Percentiles rank a stretch among this genome's conserved stretches.
These are phyloP conservation scores for Mixornis gularis DNA, from an alignment of 2,113 vertebrate genomes.

Conservation along the genomic window DNA sequence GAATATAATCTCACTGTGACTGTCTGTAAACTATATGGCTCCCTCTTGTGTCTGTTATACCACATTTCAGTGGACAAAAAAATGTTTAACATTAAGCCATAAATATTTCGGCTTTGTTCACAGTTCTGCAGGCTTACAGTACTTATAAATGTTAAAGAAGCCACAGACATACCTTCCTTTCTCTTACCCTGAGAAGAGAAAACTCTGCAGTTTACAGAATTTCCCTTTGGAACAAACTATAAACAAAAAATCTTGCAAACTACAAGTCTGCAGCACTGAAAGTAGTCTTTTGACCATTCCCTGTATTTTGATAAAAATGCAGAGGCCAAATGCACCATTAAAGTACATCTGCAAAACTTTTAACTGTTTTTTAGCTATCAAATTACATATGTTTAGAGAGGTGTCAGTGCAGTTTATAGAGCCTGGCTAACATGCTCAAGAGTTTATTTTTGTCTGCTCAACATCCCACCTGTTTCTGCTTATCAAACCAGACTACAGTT, in stretches of 20 bases:
- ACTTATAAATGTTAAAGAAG: constrained; percentile 1
- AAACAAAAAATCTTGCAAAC: neutral
- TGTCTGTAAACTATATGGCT: constrained; percentile 54
- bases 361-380: constrained; percentile 35
- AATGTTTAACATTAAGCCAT: neutral
- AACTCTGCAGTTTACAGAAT: neutral
- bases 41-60: constrained; percentile 62
- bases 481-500: constrained; percentile 46
- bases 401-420: constrained; percentile 41
- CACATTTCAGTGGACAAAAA: constrained; percentile 42
- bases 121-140: neutral
- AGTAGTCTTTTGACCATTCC: neutral
- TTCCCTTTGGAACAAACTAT: neutral
- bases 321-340: neutral
- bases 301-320: neutral
- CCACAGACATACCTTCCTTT: neutral
- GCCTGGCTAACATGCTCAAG: constrained; percentile 3
- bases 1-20: neutral
- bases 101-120: neutral
- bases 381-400: constrained; percentile 40
- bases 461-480: constrained; percentile 63
- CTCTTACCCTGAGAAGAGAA: neutral
- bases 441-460: constrained; percentile 62
- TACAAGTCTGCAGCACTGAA: neutral
- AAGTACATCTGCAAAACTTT: constrained; percentile 14